These are phyloP conservation scores for Oreohelix idahoensis DNA, from an alignment of 1,140 invertebrate genomes.

Conservation along the genomic window DNA sequence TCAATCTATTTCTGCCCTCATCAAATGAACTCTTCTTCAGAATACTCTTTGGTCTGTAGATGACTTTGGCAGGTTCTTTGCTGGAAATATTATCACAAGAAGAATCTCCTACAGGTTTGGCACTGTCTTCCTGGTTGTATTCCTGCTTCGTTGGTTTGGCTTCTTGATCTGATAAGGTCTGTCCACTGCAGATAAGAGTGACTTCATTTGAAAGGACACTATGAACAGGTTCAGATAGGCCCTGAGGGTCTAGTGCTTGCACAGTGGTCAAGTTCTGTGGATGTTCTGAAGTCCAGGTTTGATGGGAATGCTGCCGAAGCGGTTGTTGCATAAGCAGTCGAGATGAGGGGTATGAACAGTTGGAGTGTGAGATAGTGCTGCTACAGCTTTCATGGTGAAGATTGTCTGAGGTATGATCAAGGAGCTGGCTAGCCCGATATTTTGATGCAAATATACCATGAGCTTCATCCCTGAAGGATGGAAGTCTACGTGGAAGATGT, in stretches of 20 bases:
- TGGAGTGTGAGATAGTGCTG: background rate
- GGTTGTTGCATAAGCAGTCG: background rate
- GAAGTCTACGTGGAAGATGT: conserved; percentile 30
- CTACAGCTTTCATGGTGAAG: background rate
- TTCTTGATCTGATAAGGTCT: background rate
- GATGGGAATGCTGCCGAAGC: background rate
- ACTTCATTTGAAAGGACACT: background rate
- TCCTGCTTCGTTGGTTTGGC: background rate
- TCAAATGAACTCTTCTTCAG: conserved; percentile 57
- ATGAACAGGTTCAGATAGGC: background rate
- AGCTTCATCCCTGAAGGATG: conserved; percentile 37
- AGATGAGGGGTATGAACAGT: background rate
- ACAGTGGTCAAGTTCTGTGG: background rate
- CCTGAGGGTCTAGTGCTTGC: background rate
- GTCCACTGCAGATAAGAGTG: background rate
- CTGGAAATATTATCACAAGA: background rate
- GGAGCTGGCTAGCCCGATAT: conserved; percentile 19
- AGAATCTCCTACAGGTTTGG: background rate
- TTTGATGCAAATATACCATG: conserved; percentile 35
- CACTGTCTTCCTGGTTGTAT: background rate
- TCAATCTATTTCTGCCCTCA: conserved; percentile 65
- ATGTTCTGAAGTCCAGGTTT: background rate
- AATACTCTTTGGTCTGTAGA: conserved; percentile 56
- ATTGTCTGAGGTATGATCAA: background rate
- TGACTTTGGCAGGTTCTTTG: conserved; percentile 41